Percentiles rank a stretch among this genome's conserved stretches.
These are phyloP conservation scores for Dermolepida albohirtum DNA, from an alignment of 2,888 invertebrate species.

Conservation along the genomic window DNA sequence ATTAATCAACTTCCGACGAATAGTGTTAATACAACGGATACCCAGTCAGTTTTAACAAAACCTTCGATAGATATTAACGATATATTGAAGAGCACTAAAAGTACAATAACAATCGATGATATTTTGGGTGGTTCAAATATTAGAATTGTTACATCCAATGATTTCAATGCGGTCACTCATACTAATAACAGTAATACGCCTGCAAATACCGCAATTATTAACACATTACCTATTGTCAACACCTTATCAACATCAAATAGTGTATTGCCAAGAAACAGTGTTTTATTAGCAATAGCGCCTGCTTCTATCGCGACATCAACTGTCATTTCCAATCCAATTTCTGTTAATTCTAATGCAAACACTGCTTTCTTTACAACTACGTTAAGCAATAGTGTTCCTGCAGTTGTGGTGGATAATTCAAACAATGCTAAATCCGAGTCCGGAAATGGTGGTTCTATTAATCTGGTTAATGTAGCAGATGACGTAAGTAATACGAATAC, in stretches of 20 bases:
- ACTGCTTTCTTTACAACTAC: no score
- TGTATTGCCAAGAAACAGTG: neutral
- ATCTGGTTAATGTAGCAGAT: no score
- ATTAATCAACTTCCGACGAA: neutral
- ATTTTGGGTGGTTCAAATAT: neutral
- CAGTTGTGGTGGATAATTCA: no score
- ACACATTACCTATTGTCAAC: slow-evolving; percentile 9
- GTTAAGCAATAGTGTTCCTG: no score
- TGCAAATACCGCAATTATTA: slow-evolving; percentile 10
- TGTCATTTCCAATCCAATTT: neutral
- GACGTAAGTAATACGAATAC: no score
- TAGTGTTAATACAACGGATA: no score
- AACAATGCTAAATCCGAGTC: no score
- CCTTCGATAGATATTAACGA: slow-evolving; percentile 19
- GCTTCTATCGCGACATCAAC: neutral
- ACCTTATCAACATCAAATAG: neutral
- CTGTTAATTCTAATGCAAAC: neutral
- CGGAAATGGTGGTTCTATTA: no score
- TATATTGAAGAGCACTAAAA: slow-evolving; percentile 5
- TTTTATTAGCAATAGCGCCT: slow-evolving; percentile 14
- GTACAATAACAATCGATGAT: slow-evolving; percentile 19
- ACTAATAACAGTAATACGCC: neutral
- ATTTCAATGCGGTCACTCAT: neutral
- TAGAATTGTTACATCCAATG: neutral
- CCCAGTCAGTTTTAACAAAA: no score